Evolutionary conservation across 2,797 vertebrate species (phyloP).

Genomic region (Ataeniobius toweri): DNA sequence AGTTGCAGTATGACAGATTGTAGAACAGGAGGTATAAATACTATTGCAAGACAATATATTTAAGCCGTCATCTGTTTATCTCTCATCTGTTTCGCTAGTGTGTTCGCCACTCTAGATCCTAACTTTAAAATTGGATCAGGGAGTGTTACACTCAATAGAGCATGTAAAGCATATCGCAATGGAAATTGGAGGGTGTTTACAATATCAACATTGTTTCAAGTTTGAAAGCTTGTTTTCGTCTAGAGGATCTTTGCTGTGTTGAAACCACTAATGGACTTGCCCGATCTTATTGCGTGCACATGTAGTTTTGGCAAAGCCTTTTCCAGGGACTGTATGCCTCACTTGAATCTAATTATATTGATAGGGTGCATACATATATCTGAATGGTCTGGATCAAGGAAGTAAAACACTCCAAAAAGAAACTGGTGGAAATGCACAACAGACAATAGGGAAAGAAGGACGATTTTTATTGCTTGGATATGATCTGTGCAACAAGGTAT

Average conservation of each 20-base stretch:
- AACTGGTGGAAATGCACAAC: slow-evolving; percentile 60
- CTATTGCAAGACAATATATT: neutral
- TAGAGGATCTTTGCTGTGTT: slow-evolving; percentile 59
- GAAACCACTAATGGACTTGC: slow-evolving; percentile 57
- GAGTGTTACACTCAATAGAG: slow-evolving; percentile 37
- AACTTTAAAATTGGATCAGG: slow-evolving; percentile 43
- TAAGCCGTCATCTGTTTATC: neutral
- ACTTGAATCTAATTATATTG: slow-evolving; percentile 72
- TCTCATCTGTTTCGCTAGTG: neutral
- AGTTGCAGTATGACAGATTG: neutral
- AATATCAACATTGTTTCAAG: slow-evolving; percentile 41
- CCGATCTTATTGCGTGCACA: slow-evolving; percentile 60
- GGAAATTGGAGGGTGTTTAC: slow-evolving; percentile 59
- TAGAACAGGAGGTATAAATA: slow-evolving; percentile 1
- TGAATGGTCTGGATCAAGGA: slow-evolving; percentile 49
- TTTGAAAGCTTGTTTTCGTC: slow-evolving; percentile 58
- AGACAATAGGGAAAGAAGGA: slow-evolving; percentile 32
- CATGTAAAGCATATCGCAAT: slow-evolving; percentile 42
- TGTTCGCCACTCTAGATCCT: slow-evolving; percentile 37
- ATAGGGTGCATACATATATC: slow-evolving; percentile 44
- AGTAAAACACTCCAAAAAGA: slow-evolving; percentile 32
- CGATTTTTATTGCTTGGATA: slow-evolving; percentile 11
- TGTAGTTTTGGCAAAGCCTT: slow-evolving; percentile 54
- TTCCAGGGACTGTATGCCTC: slow-evolving; percentile 50
- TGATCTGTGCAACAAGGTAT: slow-evolving; percentile 2